Conservation (phyloP, 1,140 invertebrate species). For the Drosophila bocqueti region DNA sequence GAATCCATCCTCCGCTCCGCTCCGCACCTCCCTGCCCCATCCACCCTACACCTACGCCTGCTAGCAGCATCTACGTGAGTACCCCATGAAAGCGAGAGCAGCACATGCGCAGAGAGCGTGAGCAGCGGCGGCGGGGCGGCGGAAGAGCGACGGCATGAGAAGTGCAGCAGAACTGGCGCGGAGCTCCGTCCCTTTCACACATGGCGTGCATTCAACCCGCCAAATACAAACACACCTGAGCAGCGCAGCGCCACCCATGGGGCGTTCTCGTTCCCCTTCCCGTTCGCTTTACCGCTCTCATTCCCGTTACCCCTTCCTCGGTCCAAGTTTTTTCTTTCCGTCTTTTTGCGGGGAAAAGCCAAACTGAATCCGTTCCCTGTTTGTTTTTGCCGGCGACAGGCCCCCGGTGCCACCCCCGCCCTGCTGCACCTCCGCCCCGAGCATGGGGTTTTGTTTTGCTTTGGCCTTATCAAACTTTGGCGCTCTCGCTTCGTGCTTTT, state of each 20-base stretch:
- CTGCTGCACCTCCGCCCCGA: neutral
- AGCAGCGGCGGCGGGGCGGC: neutral
- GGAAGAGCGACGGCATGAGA: conserved; percentile 10
- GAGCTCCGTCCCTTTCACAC: conserved; percentile 35
- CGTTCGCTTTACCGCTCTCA: neutral
- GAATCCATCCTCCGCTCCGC: conserved; percentile 8
- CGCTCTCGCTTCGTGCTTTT: conserved; percentile 51
- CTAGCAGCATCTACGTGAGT: conserved; percentile 51
- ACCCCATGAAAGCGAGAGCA: conserved; percentile 8
- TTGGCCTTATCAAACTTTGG: conserved; percentile 76
- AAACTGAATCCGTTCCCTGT: conserved; percentile 31
- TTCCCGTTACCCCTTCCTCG: neutral
- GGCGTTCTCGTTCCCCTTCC: conserved; percentile 7
- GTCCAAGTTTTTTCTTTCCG: conserved; percentile 12
- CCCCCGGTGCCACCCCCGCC: conserved; percentile 12
- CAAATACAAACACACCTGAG: conserved; percentile 53
- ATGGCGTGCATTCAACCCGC: conserved; percentile 76
- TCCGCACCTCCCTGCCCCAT: neutral
- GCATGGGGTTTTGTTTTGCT: conserved; percentile 49
- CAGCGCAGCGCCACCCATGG: conserved; percentile 1
- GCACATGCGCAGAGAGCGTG: conserved; percentile 36
- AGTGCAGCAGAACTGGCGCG: conserved; percentile 30
- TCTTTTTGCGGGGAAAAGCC: conserved; percentile 17
- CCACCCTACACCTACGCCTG: conserved; percentile 2
- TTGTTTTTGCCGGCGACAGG: conserved; percentile 54